Evolutionary conservation across 2,888 invertebrate genomes (phyloP).

Genomic region (Luffia ferchaultella): DNA sequence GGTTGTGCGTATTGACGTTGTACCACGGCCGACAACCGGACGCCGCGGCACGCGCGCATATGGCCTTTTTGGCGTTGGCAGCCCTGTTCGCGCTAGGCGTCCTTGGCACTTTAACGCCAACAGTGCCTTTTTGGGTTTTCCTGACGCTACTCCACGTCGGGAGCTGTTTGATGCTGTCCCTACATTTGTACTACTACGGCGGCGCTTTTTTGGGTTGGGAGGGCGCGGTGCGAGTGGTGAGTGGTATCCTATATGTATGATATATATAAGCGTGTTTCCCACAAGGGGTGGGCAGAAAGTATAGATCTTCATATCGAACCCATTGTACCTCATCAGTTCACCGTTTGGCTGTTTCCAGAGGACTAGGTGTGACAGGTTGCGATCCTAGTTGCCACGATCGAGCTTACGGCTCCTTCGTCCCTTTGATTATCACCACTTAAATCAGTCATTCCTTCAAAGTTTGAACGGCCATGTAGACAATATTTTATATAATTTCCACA

Average conservation of each 20-base stretch:
- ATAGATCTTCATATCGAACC: too few species aligned
- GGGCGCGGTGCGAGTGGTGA: neutral
- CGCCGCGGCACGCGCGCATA: conserved; percentile 84
- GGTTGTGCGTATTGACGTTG: conserved; percentile 86
- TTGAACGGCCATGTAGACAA: too few species aligned
- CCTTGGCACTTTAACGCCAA: conserved; percentile 73
- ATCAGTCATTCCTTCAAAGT: too few species aligned
- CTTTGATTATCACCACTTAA: too few species aligned
- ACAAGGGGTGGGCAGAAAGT: too few species aligned
- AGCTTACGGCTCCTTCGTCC: too few species aligned
- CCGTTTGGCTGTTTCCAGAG: too few species aligned
- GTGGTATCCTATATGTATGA: neutral
- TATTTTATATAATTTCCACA: too few species aligned
- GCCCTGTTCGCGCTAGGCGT: conserved; percentile 68
- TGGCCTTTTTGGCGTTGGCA: conserved; percentile 80
- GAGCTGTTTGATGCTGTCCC: conserved; percentile 71
- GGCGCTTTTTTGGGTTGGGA: conserved; percentile 69
- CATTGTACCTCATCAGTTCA: too few species aligned
- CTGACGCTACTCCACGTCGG: conserved; percentile 76
- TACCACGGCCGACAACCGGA: conserved; percentile 91
- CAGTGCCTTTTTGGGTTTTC: conserved; percentile 73
- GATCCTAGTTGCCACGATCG: too few species aligned
- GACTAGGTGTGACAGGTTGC: too few species aligned
- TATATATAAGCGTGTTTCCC: neutral
- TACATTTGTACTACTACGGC: conserved; percentile 81